These are phyloP conservation scores for Drosophila setosimentum DNA, from an alignment of 2,888 invertebrate species.

Conservation along the genomic window DNA sequence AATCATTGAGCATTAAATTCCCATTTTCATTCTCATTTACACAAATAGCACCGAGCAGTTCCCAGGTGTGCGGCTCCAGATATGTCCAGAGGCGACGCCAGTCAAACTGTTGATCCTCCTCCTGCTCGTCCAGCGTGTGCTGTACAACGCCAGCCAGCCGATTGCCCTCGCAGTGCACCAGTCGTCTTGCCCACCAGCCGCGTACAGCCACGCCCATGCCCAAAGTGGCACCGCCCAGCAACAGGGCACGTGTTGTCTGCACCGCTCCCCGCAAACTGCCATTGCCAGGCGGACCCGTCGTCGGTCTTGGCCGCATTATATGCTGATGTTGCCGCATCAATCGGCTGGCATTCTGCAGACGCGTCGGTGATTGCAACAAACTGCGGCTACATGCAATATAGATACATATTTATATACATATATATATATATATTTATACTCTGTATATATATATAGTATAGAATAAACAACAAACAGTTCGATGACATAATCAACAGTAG, in stretches of 20 bases:
- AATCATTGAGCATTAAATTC: background rate
- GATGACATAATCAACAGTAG: constrained; percentile 72
- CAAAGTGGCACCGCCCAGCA: constrained; percentile 78
- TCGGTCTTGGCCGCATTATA: constrained; percentile 5
- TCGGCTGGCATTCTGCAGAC: constrained; percentile 60
- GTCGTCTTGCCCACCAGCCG: constrained; percentile 47
- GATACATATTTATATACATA: background rate
- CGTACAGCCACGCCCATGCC: constrained; percentile 75
- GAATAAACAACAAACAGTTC: constrained; percentile 18
- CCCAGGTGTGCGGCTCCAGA: constrained; percentile 91
- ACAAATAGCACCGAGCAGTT: constrained; percentile 91
- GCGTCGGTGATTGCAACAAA: constrained; percentile 48
- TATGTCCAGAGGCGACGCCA: constrained; percentile 91
- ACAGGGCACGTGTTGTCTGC: constrained; percentile 62
- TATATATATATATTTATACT: background rate
- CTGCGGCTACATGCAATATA: constrained; percentile 46
- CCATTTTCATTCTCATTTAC: constrained; percentile 86
- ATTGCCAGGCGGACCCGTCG: background rate
- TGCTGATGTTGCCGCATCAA: constrained; percentile 58
- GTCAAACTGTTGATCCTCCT: constrained; percentile 89
- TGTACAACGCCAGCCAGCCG: constrained; percentile 80
- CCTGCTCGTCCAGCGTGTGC: constrained; percentile 81
- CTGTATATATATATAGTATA: constrained; percentile 12
- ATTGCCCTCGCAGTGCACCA: constrained; percentile 79
- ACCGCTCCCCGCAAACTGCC: constrained; percentile 36